A percentile compares a stretch with the other conserved stretches of the same genome.
phyloP scores from a whole-genome alignment of 2,888 invertebrate genomes.

The Sepiola atlantica region DNA sequence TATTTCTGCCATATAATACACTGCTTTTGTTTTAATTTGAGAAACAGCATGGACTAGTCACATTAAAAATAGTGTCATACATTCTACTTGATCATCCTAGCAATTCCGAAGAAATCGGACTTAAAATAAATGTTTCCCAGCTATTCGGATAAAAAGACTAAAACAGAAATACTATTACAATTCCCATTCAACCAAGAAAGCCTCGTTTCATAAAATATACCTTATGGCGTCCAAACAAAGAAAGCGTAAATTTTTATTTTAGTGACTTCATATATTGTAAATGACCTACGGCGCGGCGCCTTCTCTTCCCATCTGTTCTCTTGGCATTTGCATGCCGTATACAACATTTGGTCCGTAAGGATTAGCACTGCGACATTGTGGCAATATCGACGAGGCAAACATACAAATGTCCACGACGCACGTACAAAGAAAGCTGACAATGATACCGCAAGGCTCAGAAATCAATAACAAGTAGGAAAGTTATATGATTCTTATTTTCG shows the following conservation, averaged over 20 bases:
- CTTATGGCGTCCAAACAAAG: background rate
- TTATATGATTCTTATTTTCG: background rate
- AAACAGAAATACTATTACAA: no score
- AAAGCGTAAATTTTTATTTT: background rate
- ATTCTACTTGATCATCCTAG: no score
- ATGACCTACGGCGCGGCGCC: background rate
- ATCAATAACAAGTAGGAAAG: background rate
- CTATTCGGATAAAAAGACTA: no score
- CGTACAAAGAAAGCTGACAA: constrained; percentile 14
- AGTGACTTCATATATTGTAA: background rate
- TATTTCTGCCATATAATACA: no score
- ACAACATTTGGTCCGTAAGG: background rate
- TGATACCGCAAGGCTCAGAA: background rate
- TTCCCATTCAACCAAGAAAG: no score
- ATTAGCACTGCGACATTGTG: background rate
- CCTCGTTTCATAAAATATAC: background rate
- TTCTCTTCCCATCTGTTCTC: background rate
- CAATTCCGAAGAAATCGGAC: no score
- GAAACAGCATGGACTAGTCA: no score
- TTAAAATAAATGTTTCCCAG: no score
- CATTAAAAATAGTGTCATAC: no score
- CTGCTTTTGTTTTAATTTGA: no score
- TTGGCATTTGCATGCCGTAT: background rate
- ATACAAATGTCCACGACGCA: background rate
- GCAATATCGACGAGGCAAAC: constrained; percentile 2